A percentile compares a stretch with the other conserved stretches of the same genome.
phyloP scores from a whole-genome alignment of 2,888 invertebrate species.

The Microctonus aethiopoides region DNA sequence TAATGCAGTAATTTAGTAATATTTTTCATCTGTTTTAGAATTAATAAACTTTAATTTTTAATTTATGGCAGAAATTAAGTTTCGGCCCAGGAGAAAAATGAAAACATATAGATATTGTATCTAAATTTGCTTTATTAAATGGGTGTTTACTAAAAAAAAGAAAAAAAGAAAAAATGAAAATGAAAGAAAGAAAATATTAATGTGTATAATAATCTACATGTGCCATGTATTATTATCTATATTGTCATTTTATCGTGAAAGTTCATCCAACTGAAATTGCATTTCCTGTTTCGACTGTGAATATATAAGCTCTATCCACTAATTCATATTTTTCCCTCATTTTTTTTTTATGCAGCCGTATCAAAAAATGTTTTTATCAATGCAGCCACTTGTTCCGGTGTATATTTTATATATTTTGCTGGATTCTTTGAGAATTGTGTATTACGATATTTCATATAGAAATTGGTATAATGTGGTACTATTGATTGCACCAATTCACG shows the following conservation, averaged over 20 bases:
- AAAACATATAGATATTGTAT: constrained; percentile 62
- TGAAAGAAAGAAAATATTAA: background rate
- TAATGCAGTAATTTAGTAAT: background rate
- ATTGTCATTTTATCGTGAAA: constrained; percentile 5
- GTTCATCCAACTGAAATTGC: background rate
- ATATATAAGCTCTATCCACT: background rate
- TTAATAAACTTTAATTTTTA: background rate
- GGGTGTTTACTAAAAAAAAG: constrained; percentile 63
- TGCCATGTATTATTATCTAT: constrained; percentile 1
- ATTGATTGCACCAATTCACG: constrained; percentile 90
- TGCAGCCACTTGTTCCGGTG: constrained; percentile 84
- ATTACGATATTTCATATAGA: constrained; percentile 80
- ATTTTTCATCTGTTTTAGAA: background rate
- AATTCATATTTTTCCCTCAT: background rate
- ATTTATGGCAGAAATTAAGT: background rate
- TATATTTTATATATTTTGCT: constrained; percentile 92
- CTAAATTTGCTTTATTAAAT: constrained; percentile 67
- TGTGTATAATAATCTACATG: background rate
- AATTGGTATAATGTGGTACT: constrained; percentile 85
- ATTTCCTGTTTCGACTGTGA: constrained; percentile 9
- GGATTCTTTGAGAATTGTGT: constrained; percentile 92
- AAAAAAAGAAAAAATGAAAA: constrained; percentile 13
- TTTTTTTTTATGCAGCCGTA: constrained; percentile 76
- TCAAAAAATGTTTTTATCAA: constrained; percentile 93
- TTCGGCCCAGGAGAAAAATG: constrained; percentile 46